These are phyloP conservation scores for Poeciliopsis turrubarensis DNA, from an alignment of 2,113 vertebrate species.

Conservation along the genomic window DNA sequence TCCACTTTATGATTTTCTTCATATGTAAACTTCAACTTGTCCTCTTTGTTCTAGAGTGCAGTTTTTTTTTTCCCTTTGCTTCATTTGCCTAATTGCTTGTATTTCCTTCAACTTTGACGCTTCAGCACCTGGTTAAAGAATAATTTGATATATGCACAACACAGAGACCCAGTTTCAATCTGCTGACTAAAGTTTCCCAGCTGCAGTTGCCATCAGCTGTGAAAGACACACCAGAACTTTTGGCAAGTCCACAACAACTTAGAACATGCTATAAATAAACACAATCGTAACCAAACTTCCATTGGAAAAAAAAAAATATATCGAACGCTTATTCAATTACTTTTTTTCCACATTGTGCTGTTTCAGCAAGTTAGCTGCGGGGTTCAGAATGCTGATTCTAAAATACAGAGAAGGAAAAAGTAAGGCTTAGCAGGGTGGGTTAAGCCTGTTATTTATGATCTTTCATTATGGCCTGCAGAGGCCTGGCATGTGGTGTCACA, in stretches of 20 bases:
- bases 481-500: slow-evolving; percentile 34
- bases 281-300: slow-evolving; percentile 25
- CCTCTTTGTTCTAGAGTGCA: neutral
- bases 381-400: slow-evolving; percentile 14
- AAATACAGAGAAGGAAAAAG: slow-evolving; percentile 1
- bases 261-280: slow-evolving; percentile 41
- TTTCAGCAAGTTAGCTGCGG: neutral
- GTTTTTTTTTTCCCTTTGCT: neutral
- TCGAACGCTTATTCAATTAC: neutral
- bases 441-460: slow-evolving; percentile 30
- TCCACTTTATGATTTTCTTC: neutral
- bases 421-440: neutral
- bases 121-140: slow-evolving; percentile 52
- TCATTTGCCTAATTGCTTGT: slow-evolving; percentile 2
- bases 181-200: slow-evolving; percentile 42
- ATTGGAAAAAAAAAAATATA: neutral
- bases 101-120: slow-evolving; percentile 2
- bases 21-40: neutral
- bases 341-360: neutral
- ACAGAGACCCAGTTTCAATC: slow-evolving; percentile 12
- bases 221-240: slow-evolving; percentile 39
- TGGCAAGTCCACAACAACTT: slow-evolving; percentile 1
- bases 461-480: slow-evolving; percentile 25
- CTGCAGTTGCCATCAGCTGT: slow-evolving; percentile 48
- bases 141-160: slow-evolving; percentile 37